phyloP scores from a whole-genome alignment of 2,888 invertebrate genomes.

The Digitonthophagus gazella region DNA sequence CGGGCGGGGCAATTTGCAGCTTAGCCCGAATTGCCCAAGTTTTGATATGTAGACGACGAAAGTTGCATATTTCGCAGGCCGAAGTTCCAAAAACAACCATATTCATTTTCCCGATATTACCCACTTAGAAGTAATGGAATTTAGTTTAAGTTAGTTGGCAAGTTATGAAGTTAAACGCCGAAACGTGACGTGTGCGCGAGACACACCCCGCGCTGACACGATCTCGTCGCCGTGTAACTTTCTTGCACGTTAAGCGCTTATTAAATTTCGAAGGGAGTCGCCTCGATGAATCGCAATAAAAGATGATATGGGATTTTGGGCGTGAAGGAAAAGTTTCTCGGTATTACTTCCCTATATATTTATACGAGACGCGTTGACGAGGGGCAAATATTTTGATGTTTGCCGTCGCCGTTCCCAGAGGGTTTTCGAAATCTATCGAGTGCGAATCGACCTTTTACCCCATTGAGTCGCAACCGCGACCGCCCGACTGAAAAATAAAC shows the following conservation, averaged over 20 bases:
- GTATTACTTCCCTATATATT: slow-evolving; percentile 10
- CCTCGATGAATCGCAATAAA: background rate
- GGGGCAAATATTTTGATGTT: slow-evolving; percentile 26
- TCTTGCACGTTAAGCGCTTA: background rate
- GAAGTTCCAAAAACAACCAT: slow-evolving; percentile 3
- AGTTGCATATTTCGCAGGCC: slow-evolving; percentile 9
- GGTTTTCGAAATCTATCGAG: slow-evolving; percentile 33
- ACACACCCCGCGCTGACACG: background rate
- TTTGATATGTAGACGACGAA: slow-evolving; percentile 7
- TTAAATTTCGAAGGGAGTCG: background rate
- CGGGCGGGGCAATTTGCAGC: background rate
- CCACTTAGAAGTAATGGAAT: slow-evolving; percentile 16
- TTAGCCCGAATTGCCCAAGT: background rate
- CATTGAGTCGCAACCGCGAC: slow-evolving; percentile 33
- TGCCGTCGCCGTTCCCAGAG: slow-evolving; percentile 22
- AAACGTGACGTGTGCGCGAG: slow-evolving; percentile 10
- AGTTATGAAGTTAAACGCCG: slow-evolving; percentile 15
- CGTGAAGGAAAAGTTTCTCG: background rate
- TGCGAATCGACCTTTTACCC: slow-evolving; percentile 38
- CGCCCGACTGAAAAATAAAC: slow-evolving; percentile 43
- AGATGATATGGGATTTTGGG: slow-evolving; percentile 4
- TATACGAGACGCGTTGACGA: slow-evolving; percentile 16
- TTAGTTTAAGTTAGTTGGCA: slow-evolving; percentile 13
- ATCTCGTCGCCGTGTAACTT: slow-evolving; percentile 9
- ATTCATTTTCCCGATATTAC: slow-evolving; percentile 15